Evolutionary conservation across 2,888 invertebrate genomes (phyloP).

Genomic region (Helleia helle): DNA sequence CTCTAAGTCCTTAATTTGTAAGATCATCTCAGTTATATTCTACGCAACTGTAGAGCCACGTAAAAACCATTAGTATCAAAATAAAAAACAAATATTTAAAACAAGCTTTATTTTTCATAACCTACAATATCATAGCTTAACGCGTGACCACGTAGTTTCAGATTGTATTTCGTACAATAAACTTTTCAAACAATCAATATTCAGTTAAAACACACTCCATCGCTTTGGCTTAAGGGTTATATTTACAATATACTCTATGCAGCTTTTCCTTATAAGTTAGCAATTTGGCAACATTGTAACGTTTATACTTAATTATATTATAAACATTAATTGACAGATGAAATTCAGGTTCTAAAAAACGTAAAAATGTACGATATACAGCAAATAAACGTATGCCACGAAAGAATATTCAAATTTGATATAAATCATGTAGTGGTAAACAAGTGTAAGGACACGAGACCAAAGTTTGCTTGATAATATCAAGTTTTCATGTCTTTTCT

Average conservation of each 20-base stretch:
- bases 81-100: constrained; percentile 37
- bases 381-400: constrained; percentile 1
- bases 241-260: constrained; percentile 64
- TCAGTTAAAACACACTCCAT: constrained; percentile 50
- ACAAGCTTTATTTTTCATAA: constrained; percentile 69
- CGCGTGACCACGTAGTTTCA: constrained; percentile 43
- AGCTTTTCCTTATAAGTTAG: constrained; percentile 55
- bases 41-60: too few species aligned
- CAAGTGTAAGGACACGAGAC: constrained; percentile 3
- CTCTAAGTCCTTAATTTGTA: too few species aligned
- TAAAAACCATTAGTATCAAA: too few species aligned
- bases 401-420: constrained; percentile 1
- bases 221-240: constrained; percentile 52
- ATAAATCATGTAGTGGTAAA: constrained; percentile 8
- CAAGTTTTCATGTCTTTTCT: constrained; percentile 7
- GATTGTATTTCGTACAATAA: constrained; percentile 31
- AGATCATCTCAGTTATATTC: too few species aligned
- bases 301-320: constrained; percentile 44
- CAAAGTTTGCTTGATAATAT: constrained; percentile 10
- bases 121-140: constrained; percentile 44
- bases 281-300: constrained; percentile 67
- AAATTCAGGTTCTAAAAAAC: constrained; percentile 27
- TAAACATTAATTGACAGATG: constrained; percentile 65
- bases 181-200: constrained; percentile 45
- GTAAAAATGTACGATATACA: not conserved